Base-by-base conservation (phyloP, 2,888 invertebrate genomes). In the Macrophya alboannulata region DNA sequence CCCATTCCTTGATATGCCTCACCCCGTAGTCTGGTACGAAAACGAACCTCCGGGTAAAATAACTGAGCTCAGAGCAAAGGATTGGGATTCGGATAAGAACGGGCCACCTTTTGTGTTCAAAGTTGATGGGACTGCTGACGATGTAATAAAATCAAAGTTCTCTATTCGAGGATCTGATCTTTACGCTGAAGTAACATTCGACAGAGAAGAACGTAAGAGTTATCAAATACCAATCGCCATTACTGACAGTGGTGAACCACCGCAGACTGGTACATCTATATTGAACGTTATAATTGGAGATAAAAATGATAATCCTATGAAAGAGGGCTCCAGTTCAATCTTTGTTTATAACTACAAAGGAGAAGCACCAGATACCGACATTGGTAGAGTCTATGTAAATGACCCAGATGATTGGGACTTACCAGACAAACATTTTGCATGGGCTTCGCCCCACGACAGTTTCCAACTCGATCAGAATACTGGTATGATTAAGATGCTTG, bases 321-420 rank as follows among this genome's bases (percentile, higher is more conserved):
- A 95, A 76, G 96, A 97, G 74, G 99, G 99, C 0, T 95, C 96
- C 48, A 99, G 99, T 92, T 95, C 97, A 87, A 98, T 99, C 89
- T 98, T 98, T 91, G 98, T 99, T 1, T 99, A 99, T 94, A 98
- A 98, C 92, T 99, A 98, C 92, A 97, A 97, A 95, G 98, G 98
- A 86, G 96, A 97, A 89, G 96, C 96, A 0, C 97, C 97, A 0
- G 96, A 97, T 87, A 97, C 97, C 0, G 96, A 97, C 88, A 98
- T 99, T 86, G 99, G 99, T 0, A 95, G 98, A 0, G 98, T 98
- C 0, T 99, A 97, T 94, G 99, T 99, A 0, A 96, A 97, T 71
- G 99, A 99, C 94, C 96, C 96, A 0, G 99, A 99, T 91, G 99
- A 99, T 92, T 99, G 99, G 99, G 99, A 99, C 94, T 94, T 98